Percentiles rank a stretch among this genome's conserved stretches.
These are phyloP conservation scores for Plecturocebus donacophilus DNA, from an alignment of 2,113 vertebrate species.

Conservation along the genomic window DNA sequence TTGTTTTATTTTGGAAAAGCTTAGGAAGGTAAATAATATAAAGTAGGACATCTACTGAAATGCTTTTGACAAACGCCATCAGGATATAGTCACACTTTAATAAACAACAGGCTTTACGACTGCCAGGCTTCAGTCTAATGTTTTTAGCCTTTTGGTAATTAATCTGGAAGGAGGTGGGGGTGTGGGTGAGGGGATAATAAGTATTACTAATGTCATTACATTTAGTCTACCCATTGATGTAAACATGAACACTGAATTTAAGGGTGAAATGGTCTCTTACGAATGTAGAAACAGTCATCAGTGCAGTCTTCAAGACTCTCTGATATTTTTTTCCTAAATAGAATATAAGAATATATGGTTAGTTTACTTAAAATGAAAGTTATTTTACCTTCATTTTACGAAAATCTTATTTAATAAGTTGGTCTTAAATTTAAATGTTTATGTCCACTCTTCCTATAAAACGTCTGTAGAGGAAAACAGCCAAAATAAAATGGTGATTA, in stretches of 20 bases:
- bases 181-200: neutral
- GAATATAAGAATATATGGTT: neutral
- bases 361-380: neutral
- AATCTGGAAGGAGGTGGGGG: neutral
- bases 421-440: neutral
- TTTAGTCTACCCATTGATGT: neutral
- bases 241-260: neutral
- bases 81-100: neutral
- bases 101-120: neutral
- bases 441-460: neutral
- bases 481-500: neutral
- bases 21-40: neutral
- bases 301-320: neutral
- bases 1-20: neutral
- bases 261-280: neutral
- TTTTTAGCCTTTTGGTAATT: neutral
- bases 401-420: neutral
- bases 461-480: neutral
- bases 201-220: neutral
- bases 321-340: neutral
- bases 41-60: neutral
- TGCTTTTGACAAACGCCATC: neutral
- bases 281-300: neutral
- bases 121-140: neutral
- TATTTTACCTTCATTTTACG: neutral